Base-by-base conservation (phyloP, 2,797 vertebrate species). In the Platyrinchus mystaceus region DNA sequence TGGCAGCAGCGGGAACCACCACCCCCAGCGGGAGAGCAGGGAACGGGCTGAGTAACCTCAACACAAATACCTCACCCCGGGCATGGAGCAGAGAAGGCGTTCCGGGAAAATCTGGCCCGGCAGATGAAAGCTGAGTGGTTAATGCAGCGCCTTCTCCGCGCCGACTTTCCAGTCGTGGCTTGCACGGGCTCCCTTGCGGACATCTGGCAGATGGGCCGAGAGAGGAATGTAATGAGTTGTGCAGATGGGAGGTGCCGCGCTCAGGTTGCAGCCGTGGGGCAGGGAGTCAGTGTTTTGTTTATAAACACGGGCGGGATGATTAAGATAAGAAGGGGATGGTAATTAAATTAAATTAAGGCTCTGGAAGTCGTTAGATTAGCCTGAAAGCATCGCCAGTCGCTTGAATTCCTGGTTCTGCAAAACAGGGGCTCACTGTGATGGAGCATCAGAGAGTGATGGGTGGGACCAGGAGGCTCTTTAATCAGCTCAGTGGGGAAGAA, bases 291-390 rank as follows among this genome's bases (percentile, higher is more conserved):
- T 90, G 76, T 95, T 96, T 85, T 96, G 97, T 97, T 97, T 97
- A 96, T 97, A 97, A 97, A 97, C 97, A 97, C 89, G 47, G 92
- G 89, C 73, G 2, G 95, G 85, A 94, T 93, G 95, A 97, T 96
- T 95, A 93, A 96, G 97, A 93, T 95, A 97, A 97, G 94, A 96
- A 91, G 83, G 90, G 43, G 59, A 78, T 87, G 94, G 96, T 96
- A 96, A 97, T 97, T 97, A 97, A 97, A 97, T 97, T 97, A 97
- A 97, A 95, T 94, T 68, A 96, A 94, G 90, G 84, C 93, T 94
- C 91, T 97, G 95, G 95, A 96, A 97, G 89, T 94, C 21, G 30
- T 96, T 94, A 89, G 93, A 75, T 93, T 95, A 94, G 82, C 83
- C 89, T 89, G 87, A 94, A 94, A 94, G 92, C 75, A 55, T 84